A percentile compares a stretch with the other conserved stretches of the same genome.
phyloP scores from a whole-genome alignment of 2,888 invertebrate genomes.

The Litoditis marina region DNA sequence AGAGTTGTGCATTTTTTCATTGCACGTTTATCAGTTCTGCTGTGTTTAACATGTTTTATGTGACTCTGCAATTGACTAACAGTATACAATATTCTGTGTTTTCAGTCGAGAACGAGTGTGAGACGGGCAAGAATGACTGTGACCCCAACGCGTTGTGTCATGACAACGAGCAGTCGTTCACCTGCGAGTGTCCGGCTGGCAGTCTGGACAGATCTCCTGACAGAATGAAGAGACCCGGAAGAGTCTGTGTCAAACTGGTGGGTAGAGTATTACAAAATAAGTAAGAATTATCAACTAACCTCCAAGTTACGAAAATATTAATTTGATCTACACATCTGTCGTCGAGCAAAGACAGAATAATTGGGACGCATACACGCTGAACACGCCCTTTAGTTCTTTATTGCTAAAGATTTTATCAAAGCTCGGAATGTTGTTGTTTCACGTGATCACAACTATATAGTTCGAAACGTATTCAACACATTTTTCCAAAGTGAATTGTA shows the following conservation, averaged over 20 bases:
- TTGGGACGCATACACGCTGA: too few relatives aligned
- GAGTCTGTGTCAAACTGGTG: slow-evolving; percentile 55
- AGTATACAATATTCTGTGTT: not conserved
- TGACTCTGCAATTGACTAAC: too few relatives aligned
- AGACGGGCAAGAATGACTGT: slow-evolving; percentile 58
- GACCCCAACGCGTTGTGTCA: slow-evolving; percentile 57
- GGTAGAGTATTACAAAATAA: not conserved
- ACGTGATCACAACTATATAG: too few relatives aligned
- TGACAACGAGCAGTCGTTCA: slow-evolving; percentile 61
- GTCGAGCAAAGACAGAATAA: too few relatives aligned
- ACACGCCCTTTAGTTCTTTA: too few relatives aligned
- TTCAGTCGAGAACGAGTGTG: slow-evolving; percentile 58
- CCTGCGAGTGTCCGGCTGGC: slow-evolving; percentile 57
- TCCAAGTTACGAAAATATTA: not conserved
- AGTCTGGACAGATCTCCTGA: slow-evolving; percentile 60
- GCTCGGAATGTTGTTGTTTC: too few relatives aligned
- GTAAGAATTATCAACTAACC: not conserved
- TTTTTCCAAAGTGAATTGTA: too few relatives aligned
- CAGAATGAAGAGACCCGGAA: slow-evolving; percentile 50
- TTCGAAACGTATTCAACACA: too few relatives aligned
- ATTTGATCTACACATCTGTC: not conserved
- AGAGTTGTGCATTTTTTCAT: too few relatives aligned
- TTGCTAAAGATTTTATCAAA: too few relatives aligned
- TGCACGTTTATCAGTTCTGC: too few relatives aligned
- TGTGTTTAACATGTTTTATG: too few relatives aligned